Conservation (phyloP, 2,113 vertebrate species). For the Donacobius atricapilla region DNA sequence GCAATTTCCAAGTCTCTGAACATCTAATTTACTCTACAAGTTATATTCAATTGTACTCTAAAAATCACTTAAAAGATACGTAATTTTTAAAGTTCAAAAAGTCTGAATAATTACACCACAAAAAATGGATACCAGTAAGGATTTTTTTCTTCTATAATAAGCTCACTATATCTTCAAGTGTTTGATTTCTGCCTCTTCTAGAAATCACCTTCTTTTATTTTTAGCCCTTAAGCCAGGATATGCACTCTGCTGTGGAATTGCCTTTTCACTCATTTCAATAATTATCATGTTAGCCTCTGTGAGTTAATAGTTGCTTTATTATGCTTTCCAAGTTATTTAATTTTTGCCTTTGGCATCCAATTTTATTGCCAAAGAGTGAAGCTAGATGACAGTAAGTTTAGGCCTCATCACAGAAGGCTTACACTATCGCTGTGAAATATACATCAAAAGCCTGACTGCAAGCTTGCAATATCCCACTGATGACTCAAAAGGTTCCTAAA, state of each 20-base stretch:
- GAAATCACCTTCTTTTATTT: constrained; percentile 2
- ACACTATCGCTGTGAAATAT: constrained; percentile 51
- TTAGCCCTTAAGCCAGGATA: not conserved
- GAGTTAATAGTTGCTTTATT: constrained; percentile 24
- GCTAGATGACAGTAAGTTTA: constrained; percentile 3
- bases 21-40: not conserved
- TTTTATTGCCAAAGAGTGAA: constrained; percentile 52
- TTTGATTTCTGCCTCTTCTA: not conserved
- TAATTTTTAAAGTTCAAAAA: not conserved
- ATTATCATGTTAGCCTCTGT: constrained; percentile 29
- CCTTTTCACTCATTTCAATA: constrained; percentile 25
- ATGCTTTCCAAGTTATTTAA: constrained; percentile 53
- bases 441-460: not conserved
- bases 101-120: not conserved
- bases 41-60: not conserved
- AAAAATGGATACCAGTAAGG: not conserved
- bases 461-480: not conserved
- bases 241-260: constrained; percentile 1
- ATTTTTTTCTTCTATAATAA: not conserved
- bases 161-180: not conserved
- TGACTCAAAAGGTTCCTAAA: constrained; percentile 9
- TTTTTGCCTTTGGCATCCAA: constrained; percentile 39
- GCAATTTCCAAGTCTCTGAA: not conserved
- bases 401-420: constrained; percentile 18
- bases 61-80: not conserved